phyloP scores from a whole-genome alignment of 1,140 invertebrate genomes.

The Lepidurus packardi region DNA sequence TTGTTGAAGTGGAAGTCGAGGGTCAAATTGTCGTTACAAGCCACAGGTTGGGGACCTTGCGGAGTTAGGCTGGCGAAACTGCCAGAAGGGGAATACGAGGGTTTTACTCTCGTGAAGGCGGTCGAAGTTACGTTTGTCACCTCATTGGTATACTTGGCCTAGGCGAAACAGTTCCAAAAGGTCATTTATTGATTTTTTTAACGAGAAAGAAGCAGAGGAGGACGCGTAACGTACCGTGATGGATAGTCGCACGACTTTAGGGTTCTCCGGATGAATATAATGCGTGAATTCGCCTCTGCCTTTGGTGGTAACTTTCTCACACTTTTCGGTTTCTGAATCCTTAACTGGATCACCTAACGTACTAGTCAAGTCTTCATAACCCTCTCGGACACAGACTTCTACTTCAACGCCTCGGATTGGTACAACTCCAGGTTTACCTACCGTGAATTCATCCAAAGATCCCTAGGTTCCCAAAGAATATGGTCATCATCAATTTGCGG shows the following conservation, averaged over 20 bases:
- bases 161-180: not conserved
- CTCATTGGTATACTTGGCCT: not conserved
- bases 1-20: not conserved
- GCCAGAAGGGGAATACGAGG: not conserved
- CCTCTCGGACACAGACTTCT: no score
- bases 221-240: constrained; percentile 33
- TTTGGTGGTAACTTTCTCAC: constrained; percentile 42
- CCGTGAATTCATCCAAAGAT: no score
- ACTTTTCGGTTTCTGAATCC: not conserved
- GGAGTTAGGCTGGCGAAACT: not conserved
- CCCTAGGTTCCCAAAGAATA: no score
- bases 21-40: not conserved
- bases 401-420: no score
- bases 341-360: constrained; percentile 26
- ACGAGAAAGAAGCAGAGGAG: no score
- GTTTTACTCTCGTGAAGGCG: not conserved
- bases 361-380: no score
- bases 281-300: constrained; percentile 38
- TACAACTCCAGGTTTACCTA: no score
- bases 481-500: no score
- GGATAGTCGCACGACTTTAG: constrained; percentile 28
- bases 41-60: not conserved
- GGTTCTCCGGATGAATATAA: constrained; percentile 36
- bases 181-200: no score
- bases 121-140: not conserved